Conservation (phyloP, 35 echinoderm and acorn worm genomes). For the Ophiothrix spiculata region DNA sequence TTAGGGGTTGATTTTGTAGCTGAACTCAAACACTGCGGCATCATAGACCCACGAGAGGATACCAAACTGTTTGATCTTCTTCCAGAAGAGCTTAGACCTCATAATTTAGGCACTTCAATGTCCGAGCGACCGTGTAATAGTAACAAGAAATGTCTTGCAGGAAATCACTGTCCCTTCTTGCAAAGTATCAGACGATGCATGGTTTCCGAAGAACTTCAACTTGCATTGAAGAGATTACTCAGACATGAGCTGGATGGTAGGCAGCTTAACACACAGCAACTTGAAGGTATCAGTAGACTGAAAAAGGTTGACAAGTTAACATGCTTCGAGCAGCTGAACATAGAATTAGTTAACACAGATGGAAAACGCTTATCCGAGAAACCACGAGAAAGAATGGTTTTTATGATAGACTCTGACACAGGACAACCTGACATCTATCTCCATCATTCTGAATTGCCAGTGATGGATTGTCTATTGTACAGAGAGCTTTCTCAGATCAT, state of each 20-base stretch:
- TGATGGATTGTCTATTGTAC: background rate
- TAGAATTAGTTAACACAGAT: background rate
- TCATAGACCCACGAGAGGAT: background rate
- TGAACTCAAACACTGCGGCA: conserved; percentile 9
- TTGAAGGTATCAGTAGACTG: background rate
- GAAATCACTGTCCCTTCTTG: background rate
- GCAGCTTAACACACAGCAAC: background rate
- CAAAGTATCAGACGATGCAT: conserved; percentile 1
- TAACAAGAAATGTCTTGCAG: conserved; percentile 7
- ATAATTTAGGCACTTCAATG: background rate
- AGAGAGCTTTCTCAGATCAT: background rate
- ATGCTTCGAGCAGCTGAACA: background rate
- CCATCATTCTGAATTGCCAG: background rate
- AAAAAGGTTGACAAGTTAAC: background rate
- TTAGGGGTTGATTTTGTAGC: background rate
- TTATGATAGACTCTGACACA: background rate
- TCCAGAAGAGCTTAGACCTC: conserved; percentile 1
- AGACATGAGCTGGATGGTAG: background rate
- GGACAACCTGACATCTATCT: background rate
- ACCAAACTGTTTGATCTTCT: background rate
- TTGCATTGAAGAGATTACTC: background rate
- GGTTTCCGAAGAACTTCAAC: background rate
- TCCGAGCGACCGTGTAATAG: background rate
- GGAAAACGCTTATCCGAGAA: background rate
- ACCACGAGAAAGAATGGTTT: background rate